A percentile compares a stretch with the other conserved stretches of the same genome.
These are phyloP conservation scores for Phrynocephalus versicolor DNA, from an alignment of 2,113 vertebrate genomes.

Conservation along the genomic window DNA sequence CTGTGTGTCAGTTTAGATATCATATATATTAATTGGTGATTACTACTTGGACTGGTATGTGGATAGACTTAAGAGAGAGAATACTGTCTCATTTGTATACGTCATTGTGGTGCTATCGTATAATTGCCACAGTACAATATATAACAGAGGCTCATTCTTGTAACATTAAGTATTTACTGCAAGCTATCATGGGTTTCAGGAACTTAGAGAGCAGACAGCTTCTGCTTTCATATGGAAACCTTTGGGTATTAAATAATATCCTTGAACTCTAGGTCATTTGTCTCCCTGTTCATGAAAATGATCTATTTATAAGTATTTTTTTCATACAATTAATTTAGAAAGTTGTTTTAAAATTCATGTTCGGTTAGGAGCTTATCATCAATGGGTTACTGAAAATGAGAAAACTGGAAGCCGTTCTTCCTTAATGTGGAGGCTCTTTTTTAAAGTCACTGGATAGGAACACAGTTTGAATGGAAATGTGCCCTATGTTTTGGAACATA, in stretches of 20 bases:
- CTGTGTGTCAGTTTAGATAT: conserved; percentile 8
- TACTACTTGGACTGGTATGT: conserved; percentile 8
- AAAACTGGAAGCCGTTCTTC: neutral
- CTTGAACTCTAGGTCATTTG: neutral
- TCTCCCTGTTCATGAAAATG: neutral
- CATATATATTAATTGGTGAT: conserved; percentile 41
- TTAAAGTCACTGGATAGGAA: neutral
- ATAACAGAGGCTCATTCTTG: neutral
- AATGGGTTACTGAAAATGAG: no score
- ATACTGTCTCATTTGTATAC: neutral
- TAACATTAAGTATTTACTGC: neutral
- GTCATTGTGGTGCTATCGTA: conserved; percentile 9
- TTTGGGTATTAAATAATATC: conserved; percentile 22
- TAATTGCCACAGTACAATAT: neutral
- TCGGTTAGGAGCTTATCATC: no score
- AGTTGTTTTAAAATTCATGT: neutral
- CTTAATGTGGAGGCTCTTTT: neutral
- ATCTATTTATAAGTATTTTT: no score
- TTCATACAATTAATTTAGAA: neutral
- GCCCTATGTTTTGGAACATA: no score
- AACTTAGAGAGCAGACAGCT: conserved; percentile 16
- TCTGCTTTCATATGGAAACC: conserved; percentile 33
- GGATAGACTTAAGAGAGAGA: neutral
- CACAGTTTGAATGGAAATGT: neutral
- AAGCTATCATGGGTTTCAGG: neutral